Base-by-base conservation (phyloP, 2,888 invertebrate species). In the Melanargia galathea region DNA sequence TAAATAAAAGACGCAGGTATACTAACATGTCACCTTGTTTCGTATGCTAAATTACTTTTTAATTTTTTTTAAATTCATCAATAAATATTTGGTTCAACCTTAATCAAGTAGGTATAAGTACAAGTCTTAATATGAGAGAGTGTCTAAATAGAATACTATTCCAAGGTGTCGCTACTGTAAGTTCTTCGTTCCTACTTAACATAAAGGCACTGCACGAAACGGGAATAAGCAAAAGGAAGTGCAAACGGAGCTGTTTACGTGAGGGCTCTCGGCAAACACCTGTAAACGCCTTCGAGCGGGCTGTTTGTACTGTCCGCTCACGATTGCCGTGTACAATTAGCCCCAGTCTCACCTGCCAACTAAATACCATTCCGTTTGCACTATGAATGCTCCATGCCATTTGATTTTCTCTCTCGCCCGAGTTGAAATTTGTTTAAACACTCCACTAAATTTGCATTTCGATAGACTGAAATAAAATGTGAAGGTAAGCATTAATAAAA, bases 221-320 rank as follows among this genome's bases (percentile, higher is more conserved):
- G 35, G 67, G 62, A 67, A 67, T 63, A 71, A 70, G 77, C 78
- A 75, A 81, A 82, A 87, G 86, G 84, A 82, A 75, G 79, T 79
- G 79, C 76, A 77, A 79, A 81, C 78, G 73, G 77, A 78, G 78
- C 79, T 87, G 86, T 90, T 90, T 89, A 87, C 86, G 86, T 87
- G 86, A 81, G 88, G 88, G 85, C 81, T 80, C 82, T 86, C 81
- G 73, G 83, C 84, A 86, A 86, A 89, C 86, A 89, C 84, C 83
- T 85, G 84, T 82, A 80, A 81, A 82, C 83, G 79, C 82, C 82
- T 82, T 81, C 77, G 54, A 65, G 79, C 73, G 75, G 75, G 74
- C 76, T 87, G 81, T 89, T 87, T 88, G 80, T 75, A 79, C 82
- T 85, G 84, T 84, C 84, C 83, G 77, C 76, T 82, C 82, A 81